These are phyloP conservation scores for Poecilus cupreus DNA, from an alignment of 2,888 invertebrate species.

Conservation along the genomic window DNA sequence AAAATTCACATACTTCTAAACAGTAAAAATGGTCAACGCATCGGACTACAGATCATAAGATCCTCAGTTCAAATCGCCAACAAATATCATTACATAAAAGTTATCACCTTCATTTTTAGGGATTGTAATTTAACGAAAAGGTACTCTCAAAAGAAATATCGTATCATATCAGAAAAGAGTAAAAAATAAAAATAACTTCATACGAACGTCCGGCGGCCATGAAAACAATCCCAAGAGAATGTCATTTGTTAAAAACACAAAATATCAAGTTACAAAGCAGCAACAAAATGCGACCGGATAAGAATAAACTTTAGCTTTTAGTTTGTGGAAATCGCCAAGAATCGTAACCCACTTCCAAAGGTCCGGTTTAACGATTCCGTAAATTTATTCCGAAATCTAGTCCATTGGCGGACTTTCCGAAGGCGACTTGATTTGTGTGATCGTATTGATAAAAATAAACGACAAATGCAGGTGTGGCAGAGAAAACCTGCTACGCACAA, in stretches of 20 bases:
- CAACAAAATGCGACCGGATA: neutral
- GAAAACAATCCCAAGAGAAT: neutral
- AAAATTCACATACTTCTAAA: too few species aligned
- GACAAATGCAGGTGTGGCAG: constrained; percentile 21
- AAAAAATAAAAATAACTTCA: too few species aligned
- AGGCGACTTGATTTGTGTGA: constrained; percentile 29
- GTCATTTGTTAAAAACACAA: neutral
- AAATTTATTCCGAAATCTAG: constrained; percentile 38
- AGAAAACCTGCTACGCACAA: neutral
- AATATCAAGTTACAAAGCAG: constrained; percentile 17
- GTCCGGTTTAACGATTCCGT: neutral
- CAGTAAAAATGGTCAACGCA: too few species aligned
- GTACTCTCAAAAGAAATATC: too few species aligned
- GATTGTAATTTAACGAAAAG: too few species aligned
- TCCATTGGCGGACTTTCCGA: constrained; percentile 10
- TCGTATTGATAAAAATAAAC: constrained; percentile 26
- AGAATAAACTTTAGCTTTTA: neutral
- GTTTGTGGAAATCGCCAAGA: neutral
- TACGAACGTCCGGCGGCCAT: neutral
- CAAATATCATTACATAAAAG: too few species aligned
- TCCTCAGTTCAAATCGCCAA: too few species aligned
- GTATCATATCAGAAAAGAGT: too few species aligned
- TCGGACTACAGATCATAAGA: too few species aligned
- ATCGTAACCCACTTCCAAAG: neutral
- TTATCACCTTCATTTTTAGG: too few species aligned